Evolutionary conservation across 2,797 vertebrate genomes (phyloP).

Genomic region (Clamator glandarius): DNA sequence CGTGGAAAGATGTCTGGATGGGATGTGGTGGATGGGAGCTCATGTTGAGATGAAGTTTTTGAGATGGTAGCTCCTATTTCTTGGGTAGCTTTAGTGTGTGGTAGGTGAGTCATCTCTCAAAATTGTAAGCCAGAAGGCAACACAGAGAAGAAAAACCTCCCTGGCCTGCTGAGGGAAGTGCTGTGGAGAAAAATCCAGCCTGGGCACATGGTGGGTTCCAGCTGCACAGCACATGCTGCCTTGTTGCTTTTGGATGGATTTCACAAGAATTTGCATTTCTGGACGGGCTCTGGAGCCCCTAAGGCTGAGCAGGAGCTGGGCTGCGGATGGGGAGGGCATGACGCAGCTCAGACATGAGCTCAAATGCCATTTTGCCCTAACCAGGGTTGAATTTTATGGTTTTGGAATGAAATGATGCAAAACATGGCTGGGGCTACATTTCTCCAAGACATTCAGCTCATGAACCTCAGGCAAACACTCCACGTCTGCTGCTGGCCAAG

Average conservation of each 20-base stretch:
- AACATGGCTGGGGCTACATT: not conserved
- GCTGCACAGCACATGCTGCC: constrained; percentile 47
- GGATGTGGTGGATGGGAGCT: not conserved
- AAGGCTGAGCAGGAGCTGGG: not conserved
- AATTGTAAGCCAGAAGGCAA: constrained; percentile 44
- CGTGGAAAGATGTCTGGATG: not conserved
- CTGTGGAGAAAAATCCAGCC: not conserved
- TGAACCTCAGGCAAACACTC: not conserved
- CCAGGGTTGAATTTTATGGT: not conserved
- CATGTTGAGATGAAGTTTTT: not conserved
- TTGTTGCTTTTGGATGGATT: constrained; percentile 35
- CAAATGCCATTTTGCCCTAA: not conserved
- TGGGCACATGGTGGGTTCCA: constrained; percentile 35
- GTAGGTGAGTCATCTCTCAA: constrained; percentile 65
- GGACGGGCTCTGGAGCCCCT: not conserved
- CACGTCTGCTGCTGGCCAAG: not conserved
- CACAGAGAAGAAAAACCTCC: not conserved
- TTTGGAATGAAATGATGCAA: not conserved
- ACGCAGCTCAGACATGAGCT: not conserved
- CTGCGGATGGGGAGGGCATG: not conserved
- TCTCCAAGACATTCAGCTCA: accelerated
- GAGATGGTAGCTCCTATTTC: not conserved
- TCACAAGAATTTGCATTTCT: constrained; percentile 28
- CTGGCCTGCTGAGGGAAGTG: not conserved
- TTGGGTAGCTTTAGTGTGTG: constrained; percentile 37